Percentiles rank a stretch among this genome's conserved stretches.
Evolutionary conservation across 2,888 invertebrate genomes (phyloP).

Genomic region (Scrobipalpa costella): DNA sequence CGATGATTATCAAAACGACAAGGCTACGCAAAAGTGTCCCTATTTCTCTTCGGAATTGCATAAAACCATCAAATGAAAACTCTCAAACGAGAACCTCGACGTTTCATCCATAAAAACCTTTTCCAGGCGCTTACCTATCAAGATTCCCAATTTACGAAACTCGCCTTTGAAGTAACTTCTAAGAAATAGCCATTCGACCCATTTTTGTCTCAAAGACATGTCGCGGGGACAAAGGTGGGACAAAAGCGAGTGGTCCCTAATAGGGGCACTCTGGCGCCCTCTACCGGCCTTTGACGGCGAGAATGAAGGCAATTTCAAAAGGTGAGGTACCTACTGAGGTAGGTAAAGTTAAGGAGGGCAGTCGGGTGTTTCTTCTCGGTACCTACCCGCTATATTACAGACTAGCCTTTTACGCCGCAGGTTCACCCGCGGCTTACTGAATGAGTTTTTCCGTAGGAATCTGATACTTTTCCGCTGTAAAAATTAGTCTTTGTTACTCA

Average conservation of each 20-base stretch:
- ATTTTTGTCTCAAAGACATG: slow-evolving; percentile 77
- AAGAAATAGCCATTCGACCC: slow-evolving; percentile 50
- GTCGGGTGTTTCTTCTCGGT: not conserved
- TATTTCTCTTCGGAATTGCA: too few relatives aligned
- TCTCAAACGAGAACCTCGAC: not conserved
- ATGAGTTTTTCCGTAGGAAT: too few relatives aligned
- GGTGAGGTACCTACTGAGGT: slow-evolving; percentile 36
- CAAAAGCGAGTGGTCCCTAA: slow-evolving; percentile 73
- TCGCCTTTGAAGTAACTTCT: slow-evolving; percentile 58
- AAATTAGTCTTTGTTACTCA: too few relatives aligned
- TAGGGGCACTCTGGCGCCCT: slow-evolving; percentile 66
- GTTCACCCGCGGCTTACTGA: too few relatives aligned
- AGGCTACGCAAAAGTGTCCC: too few relatives aligned
- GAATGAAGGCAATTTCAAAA: slow-evolving; percentile 75
- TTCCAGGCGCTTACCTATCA: slow-evolving; percentile 13
- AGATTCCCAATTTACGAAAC: slow-evolving; percentile 28
- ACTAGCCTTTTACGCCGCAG: too few relatives aligned
- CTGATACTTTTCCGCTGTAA: too few relatives aligned
- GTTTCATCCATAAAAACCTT: slow-evolving; percentile 7
- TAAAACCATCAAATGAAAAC: too few relatives aligned
- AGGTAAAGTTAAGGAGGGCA: not conserved
- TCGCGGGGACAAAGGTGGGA: slow-evolving; percentile 52
- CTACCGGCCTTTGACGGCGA: slow-evolving; percentile 59
- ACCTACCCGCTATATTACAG: too few relatives aligned
- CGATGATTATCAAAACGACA: too few relatives aligned